These are phyloP conservation scores for Petaurus breviceps DNA, from an alignment of 2,113 vertebrate genomes.

Conservation along the genomic window DNA sequence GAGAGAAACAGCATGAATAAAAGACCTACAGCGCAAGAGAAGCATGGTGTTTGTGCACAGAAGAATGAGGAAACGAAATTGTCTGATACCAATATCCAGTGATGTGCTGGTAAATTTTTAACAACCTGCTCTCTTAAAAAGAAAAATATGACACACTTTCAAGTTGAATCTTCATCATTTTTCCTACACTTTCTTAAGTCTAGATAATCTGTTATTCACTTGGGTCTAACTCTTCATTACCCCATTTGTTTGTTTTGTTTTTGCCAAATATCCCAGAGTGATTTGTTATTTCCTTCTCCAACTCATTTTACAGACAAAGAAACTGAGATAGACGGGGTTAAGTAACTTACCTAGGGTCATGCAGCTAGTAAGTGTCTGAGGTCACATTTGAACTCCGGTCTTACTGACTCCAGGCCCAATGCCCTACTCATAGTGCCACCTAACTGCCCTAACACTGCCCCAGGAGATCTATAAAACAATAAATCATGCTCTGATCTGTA, in stretches of 20 bases:
- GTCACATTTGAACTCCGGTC: neutral
- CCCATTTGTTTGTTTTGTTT: neutral
- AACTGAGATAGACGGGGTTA: neutral
- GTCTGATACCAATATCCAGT: neutral
- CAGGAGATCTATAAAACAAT: neutral
- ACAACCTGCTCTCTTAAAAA: neutral
- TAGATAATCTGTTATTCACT: neutral
- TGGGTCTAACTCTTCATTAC: neutral
- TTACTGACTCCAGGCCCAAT: neutral
- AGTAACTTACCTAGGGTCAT: neutral
- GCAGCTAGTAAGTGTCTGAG: neutral
- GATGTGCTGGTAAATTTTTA: neutral
- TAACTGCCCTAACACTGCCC: neutral
- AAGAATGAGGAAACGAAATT: neutral
- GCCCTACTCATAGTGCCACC: neutral
- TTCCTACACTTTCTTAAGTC: neutral
- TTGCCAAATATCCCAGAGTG: neutral
- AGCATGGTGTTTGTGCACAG: neutral
- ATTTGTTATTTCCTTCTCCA: neutral
- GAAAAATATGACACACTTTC: neutral
- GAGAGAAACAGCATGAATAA: neutral
- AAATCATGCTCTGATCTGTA: neutral
- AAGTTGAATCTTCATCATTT: neutral
- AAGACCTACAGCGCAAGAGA: neutral
- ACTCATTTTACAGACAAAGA: neutral